Evolutionary conservation across 2,888 invertebrate genomes (phyloP).

Genomic region (Plebejus argus): DNA sequence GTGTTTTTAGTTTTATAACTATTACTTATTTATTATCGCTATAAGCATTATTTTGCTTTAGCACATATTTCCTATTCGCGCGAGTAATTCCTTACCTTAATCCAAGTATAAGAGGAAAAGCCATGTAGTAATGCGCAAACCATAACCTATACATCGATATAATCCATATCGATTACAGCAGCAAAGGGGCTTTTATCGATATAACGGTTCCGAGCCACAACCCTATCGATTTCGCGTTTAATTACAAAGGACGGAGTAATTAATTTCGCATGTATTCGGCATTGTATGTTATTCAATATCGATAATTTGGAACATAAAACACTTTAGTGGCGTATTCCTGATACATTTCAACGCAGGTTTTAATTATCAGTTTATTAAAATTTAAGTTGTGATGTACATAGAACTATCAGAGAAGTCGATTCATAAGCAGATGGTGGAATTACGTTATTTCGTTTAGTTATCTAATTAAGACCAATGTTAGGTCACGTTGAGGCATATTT

Average conservation of each 20-base stretch:
- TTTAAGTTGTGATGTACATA: no score
- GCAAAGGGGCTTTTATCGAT: not conserved
- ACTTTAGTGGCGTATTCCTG: not conserved
- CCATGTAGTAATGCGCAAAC: not conserved
- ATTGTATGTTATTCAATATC: constrained; percentile 11
- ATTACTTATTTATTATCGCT: no score
- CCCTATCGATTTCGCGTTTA: constrained; percentile 24
- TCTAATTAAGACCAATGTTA: no score
- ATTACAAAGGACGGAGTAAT: constrained; percentile 11
- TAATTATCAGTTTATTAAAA: no score
- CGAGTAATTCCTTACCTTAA: not conserved
- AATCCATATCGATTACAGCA: not conserved
- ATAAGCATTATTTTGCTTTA: not conserved
- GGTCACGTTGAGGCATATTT: no score
- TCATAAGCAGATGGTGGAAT: no score
- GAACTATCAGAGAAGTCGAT: no score
- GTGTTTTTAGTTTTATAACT: no score
- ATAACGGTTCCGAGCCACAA: constrained; percentile 13
- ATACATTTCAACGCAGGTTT: no score
- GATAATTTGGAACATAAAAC: constrained; percentile 6
- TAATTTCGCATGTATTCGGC: constrained; percentile 10
- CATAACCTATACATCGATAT: not conserved
- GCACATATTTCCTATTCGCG: not conserved
- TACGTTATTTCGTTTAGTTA: no score
- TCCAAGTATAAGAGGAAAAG: not conserved